These are phyloP conservation scores for Amphipyra berbera DNA, from an alignment of 2,888 invertebrate genomes.

Conservation along the genomic window DNA sequence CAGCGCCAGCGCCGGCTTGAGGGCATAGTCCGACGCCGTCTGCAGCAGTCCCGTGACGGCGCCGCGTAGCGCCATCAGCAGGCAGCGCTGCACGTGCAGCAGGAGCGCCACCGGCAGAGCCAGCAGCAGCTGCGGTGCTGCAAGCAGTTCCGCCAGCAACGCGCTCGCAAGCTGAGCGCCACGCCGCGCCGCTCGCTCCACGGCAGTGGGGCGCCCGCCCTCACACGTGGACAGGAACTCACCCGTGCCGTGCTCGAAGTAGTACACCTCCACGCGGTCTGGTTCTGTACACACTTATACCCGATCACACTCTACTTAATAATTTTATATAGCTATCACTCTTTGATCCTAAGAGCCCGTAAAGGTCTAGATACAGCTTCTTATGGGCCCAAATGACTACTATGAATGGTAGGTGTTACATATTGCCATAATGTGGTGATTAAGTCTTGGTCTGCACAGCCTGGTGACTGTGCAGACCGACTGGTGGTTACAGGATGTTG, in stretches of 20 bases:
- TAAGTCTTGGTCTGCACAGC: no score
- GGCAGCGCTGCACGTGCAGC: constrained; percentile 71
- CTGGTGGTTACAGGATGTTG: no score
- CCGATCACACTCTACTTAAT: not conserved
- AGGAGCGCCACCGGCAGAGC: constrained; percentile 90
- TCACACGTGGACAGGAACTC: constrained; percentile 62
- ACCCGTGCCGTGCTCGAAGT: constrained; percentile 69
- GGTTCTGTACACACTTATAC: constrained; percentile 55
- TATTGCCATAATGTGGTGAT: no score
- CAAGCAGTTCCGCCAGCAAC: constrained; percentile 89
- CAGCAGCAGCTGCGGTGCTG: constrained; percentile 85
- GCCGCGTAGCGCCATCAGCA: constrained; percentile 64
- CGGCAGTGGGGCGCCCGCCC: constrained; percentile 45
- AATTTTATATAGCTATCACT: no score
- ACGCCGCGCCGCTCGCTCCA: constrained; percentile 59
- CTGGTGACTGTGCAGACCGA: no score
- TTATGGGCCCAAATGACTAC: no score
- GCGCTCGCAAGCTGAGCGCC: constrained; percentile 90
- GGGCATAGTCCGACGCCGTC: constrained; percentile 90
- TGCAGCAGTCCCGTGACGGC: constrained; percentile 63
- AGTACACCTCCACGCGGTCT: constrained; percentile 77
- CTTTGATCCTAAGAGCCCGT: no score
- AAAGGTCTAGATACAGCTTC: no score
- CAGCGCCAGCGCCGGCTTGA: constrained; percentile 92
- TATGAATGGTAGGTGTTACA: no score